phyloP scores from a whole-genome alignment of 2,888 invertebrate genomes.

The Scaptomyza caliginosa region DNA sequence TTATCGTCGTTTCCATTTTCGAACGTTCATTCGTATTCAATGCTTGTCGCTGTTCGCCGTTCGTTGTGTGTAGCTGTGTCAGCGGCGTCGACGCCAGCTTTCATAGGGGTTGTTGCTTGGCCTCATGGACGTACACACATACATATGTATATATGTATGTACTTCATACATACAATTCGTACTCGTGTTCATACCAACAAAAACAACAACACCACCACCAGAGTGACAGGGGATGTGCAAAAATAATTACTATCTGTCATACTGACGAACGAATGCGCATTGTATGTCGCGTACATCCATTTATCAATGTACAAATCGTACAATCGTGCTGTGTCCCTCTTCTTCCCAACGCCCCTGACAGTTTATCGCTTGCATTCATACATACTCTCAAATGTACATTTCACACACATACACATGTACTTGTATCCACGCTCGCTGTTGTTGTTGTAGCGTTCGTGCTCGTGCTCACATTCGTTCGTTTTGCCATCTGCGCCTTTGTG shows the following conservation, averaged over 20 bases:
- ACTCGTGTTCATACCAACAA: conserved; percentile 12
- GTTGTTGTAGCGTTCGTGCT: conserved; percentile 44
- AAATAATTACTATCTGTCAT: conserved; percentile 35
- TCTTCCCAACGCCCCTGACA: conserved; percentile 42
- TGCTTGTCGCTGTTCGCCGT: conserved; percentile 61
- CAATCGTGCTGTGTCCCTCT: conserved; percentile 20
- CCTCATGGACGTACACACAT: neutral
- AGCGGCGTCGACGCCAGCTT: conserved; percentile 43
- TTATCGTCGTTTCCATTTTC: conserved; percentile 62
- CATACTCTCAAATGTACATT: conserved; percentile 16
- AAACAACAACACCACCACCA: conserved; percentile 9
- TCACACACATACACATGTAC: conserved; percentile 2
- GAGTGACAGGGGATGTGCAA: conserved; percentile 1
- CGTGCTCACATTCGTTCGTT: conserved; percentile 62
- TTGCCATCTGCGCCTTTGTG: conserved; percentile 55
- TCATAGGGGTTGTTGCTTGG: conserved; percentile 46
- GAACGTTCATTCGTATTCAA: conserved; percentile 63
- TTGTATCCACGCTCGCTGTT: conserved; percentile 40
- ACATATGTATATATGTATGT: too few relatives aligned
- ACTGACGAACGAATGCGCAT: conserved; percentile 18
- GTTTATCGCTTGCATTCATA: conserved; percentile 58
- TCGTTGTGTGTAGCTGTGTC: conserved; percentile 26
- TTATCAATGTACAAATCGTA: conserved; percentile 30
- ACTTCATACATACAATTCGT: neutral
- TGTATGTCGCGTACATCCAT: conserved; percentile 24